Conservation (phyloP, 1,140 invertebrate genomes). For the Diachasma alloeum region DNA sequence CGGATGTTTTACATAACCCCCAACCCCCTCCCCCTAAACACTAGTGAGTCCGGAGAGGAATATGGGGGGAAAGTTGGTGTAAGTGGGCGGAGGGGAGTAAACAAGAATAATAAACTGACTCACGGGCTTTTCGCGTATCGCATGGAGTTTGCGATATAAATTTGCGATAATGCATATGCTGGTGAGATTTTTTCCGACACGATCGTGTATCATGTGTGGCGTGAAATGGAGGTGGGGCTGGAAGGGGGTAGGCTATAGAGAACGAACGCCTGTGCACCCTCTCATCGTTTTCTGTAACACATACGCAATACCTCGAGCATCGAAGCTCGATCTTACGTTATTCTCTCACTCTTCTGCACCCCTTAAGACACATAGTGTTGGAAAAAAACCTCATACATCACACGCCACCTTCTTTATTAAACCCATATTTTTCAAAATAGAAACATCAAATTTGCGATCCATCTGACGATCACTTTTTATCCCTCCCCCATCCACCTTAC, state of each 20-base stretch:
- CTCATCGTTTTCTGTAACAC: constrained; percentile 36
- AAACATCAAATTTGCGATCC: constrained; percentile 39
- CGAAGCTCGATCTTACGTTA: constrained; percentile 43
- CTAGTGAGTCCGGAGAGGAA: neutral
- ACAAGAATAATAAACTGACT: constrained; percentile 11
- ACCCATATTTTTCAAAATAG: constrained; percentile 60
- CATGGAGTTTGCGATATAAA: constrained; percentile 1
- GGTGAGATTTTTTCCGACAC: constrained; percentile 18
- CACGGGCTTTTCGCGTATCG: constrained; percentile 4
- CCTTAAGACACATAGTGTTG: neutral
- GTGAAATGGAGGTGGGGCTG: neutral
- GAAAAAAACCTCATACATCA: constrained; percentile 52
- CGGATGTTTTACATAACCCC: neutral
- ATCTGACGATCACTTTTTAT: neutral
- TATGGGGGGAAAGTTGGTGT: neutral
- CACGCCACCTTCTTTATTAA: constrained; percentile 60
- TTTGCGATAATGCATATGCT: neutral
- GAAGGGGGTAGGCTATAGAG: neutral
- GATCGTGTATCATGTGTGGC: neutral
- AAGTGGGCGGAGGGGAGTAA: neutral
- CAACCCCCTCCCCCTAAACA: neutral
- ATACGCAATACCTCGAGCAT: constrained; percentile 55
- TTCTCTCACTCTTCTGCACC: neutral
- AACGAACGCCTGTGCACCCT: constrained; percentile 24
- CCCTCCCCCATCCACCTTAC: neutral